Percentiles rank a stretch among this genome's conserved stretches.
These are phyloP conservation scores for Phaetusa simplex DNA, from an alignment of 2,113 vertebrate species.

Conservation along the genomic window DNA sequence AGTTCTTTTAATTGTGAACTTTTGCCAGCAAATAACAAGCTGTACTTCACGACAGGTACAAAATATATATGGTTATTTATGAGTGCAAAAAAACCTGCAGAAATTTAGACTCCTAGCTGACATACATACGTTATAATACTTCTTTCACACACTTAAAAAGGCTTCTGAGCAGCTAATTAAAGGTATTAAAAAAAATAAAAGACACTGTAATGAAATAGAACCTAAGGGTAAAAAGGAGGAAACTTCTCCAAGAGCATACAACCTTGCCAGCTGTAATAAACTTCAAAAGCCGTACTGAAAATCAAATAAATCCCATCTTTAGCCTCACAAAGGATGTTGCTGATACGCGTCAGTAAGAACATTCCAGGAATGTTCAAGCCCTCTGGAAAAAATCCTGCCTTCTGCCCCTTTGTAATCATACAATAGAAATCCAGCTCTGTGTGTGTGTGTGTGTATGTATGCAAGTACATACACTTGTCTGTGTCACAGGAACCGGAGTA, in stretches of 20 bases:
- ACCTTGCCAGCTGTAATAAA: conserved; percentile 5
- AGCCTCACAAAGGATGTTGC: background rate
- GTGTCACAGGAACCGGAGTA: background rate
- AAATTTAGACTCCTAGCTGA: background rate
- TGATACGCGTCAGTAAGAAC: background rate
- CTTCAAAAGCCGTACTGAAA: conserved; percentile 29
- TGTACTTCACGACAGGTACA: background rate
- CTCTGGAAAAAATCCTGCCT: background rate
- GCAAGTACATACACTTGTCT: background rate
- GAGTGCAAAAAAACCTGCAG: background rate
- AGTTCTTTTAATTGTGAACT: background rate
- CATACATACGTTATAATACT: background rate
- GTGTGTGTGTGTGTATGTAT: too few species aligned
- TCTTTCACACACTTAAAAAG: background rate
- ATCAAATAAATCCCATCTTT: background rate
- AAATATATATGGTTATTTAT: background rate
- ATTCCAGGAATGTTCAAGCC: background rate
- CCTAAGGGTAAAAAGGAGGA: background rate
- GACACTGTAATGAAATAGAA: background rate
- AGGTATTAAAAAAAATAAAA: conserved; percentile 19
- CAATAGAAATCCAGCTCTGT: background rate
- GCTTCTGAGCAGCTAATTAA: conserved; percentile 26
- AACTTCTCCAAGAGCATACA: background rate
- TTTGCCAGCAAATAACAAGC: background rate
- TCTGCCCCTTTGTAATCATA: background rate